Percentiles rank a stretch among this genome's conserved stretches.
These are phyloP conservation scores for Buceros bicornis DNA, from an alignment of 2,797 vertebrate species.

Conservation along the genomic window DNA sequence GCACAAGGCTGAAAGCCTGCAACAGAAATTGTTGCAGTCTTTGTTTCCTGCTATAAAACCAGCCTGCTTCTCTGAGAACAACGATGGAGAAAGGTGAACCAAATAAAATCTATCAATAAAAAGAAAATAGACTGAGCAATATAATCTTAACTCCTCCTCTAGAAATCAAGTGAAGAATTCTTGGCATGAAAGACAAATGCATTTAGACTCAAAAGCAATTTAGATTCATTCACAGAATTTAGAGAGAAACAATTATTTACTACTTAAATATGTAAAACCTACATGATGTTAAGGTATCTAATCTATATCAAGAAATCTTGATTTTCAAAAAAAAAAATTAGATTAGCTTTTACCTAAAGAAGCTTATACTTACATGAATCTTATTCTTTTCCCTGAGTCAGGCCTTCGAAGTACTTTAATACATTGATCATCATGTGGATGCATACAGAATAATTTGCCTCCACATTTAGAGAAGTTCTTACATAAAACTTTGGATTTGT, in stretches of 20 bases:
- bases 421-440: not conserved
- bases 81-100: conserved; percentile 45
- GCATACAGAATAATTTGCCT: conserved; percentile 1
- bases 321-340: not conserved
- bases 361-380: not conserved
- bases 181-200: conserved; percentile 12
- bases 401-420: not conserved
- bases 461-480: conserved; percentile 13
- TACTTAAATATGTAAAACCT: not conserved
- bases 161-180: conserved; percentile 31
- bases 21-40: conserved; percentile 38
- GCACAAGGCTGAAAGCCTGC: conserved; percentile 3
- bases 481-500: conserved; percentile 8
- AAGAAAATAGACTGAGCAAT: conserved; percentile 4
- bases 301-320: not conserved
- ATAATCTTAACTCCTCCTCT: not conserved
- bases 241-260: conserved; percentile 14
- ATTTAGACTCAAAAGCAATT: not conserved
- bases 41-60: conserved; percentile 14
- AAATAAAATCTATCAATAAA: conserved; percentile 58
- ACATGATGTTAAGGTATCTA: not conserved
- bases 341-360: not conserved
- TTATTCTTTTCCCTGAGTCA: conserved; percentile 55
- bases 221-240: not conserved
- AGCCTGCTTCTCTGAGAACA: not conserved